These are phyloP conservation scores for Paralichthys olivaceus DNA, from an alignment of 2,113 vertebrate genomes.

Conservation along the genomic window DNA sequence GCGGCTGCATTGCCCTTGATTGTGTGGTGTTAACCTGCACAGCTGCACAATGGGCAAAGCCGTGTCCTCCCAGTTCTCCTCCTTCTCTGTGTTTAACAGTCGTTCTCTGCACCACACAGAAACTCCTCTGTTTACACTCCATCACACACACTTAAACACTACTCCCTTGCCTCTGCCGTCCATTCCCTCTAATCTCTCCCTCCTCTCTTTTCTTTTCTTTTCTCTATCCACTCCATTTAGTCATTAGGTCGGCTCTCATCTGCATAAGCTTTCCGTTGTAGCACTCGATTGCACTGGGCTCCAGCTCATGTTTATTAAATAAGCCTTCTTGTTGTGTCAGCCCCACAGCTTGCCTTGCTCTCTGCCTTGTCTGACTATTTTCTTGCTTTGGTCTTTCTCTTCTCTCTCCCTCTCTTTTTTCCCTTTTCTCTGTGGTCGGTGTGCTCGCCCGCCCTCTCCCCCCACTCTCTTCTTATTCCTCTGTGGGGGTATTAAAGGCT, in stretches of 20 bases:
- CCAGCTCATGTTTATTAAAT: conserved; percentile 83
- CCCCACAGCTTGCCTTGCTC: conserved; percentile 67
- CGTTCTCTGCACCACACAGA: conserved; percentile 58
- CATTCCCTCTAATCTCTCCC: conserved; percentile 75
- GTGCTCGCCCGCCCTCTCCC: conserved; percentile 20
- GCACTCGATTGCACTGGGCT: conserved; percentile 73
- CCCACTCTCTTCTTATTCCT: conserved; percentile 60
- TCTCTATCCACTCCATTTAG: conserved; percentile 79
- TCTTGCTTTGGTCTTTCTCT: conserved; percentile 59
- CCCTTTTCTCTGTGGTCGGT: conserved; percentile 42
- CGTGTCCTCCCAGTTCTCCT: conserved; percentile 39
- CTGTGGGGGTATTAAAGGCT: conserved; percentile 79
- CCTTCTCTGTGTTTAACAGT: conserved; percentile 67
- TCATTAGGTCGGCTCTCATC: conserved; percentile 81
- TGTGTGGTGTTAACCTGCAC: conserved; percentile 44
- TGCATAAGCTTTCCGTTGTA: conserved; percentile 79
- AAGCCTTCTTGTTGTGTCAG: conserved; percentile 78
- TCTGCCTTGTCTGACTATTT: conserved; percentile 63
- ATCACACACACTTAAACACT: conserved; percentile 79
- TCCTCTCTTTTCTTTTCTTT: conserved; percentile 72
- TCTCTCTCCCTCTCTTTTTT: conserved; percentile 44
- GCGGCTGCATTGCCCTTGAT: conserved; percentile 11
- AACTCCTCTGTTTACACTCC: conserved; percentile 78
- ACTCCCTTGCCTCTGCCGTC: conserved; percentile 67
- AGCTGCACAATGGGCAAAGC: conserved; percentile 49